Percentiles rank a stretch among this genome's conserved stretches.
phyloP scores from a whole-genome alignment of 1,140 invertebrate genomes.

The Lethrus apterus region DNA sequence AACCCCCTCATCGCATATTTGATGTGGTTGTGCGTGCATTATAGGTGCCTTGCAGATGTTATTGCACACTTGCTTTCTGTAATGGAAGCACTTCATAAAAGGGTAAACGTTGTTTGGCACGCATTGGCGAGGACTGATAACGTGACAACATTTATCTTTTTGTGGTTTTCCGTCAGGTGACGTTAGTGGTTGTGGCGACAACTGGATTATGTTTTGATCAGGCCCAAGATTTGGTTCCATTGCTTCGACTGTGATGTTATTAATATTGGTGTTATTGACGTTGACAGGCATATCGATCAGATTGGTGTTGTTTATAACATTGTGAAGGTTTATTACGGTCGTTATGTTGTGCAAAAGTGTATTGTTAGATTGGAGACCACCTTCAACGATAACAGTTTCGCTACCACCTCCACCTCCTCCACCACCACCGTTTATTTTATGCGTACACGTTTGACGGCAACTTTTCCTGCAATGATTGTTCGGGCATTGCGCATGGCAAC shows the following conservation, averaged over 20 bases:
- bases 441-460: constrained; percentile 27
- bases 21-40: constrained; percentile 31
- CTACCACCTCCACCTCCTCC: background rate
- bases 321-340: constrained; percentile 36
- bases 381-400: too few species aligned
- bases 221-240: background rate
- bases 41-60: constrained; percentile 29
- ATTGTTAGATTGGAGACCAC: constrained; percentile 1
- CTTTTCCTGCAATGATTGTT: constrained; percentile 23
- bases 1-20: constrained; percentile 26
- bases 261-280: constrained; percentile 33
- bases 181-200: background rate
- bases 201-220: background rate
- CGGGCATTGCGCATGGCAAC: constrained; percentile 25
- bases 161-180: background rate
- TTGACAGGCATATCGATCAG: constrained; percentile 34
- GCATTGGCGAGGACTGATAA: constrained; percentile 35
- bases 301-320: constrained; percentile 36
- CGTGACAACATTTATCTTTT: constrained; percentile 21
- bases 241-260: constrained; percentile 30
- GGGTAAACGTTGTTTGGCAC: constrained; percentile 21
- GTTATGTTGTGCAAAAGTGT: constrained; percentile 30
- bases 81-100: constrained; percentile 32
- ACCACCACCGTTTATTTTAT: constrained; percentile 9
- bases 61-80: constrained; percentile 23